Evolutionary conservation across 1,140 invertebrate genomes (phyloP), one percentile per base, ranked within the genome.

Genomic region (Olivierus martensii): DNA sequence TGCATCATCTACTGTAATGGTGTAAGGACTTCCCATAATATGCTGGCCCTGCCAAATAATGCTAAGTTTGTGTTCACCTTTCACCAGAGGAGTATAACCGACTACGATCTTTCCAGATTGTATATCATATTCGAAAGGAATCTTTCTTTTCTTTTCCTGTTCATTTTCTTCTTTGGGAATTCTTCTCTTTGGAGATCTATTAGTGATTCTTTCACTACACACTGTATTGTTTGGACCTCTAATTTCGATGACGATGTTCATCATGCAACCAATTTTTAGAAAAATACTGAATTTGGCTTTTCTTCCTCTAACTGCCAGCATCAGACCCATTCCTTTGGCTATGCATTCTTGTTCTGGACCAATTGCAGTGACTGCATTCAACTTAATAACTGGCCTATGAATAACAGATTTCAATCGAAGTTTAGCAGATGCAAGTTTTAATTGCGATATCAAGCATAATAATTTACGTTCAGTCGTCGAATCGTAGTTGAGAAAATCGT

Each of bases 251-350:
- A 60, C 50, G 7, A 61, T 46, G 18, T 50, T 51, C 15, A 60
- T 22, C 14, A 51, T 35, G 3, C 19, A 14, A n/a, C 37, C 35
- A 2, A 43, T 22, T 12, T 58, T 44, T 22, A 46, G 41, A 37
- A 44, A 55, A 17, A 61, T 57, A 48, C 46, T 60, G 49, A 61
- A 61, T 22, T 38, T 12, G 9, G 58, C 50, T 19, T 41, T 53
- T 6, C 59, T 51, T 19, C 58, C 56, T 46, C 49, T 28, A 34
- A 61, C 60, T 17, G 59, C 60, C 3, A 57, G 48, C 14, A 58
- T 49, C 22, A 61, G 35, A 14, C 60, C 60, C 60, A 61, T 60
- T 18, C 60, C 60, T 56, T 54, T 57, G 6, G 51, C 48, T 9
- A 51, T 17, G 38, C 48, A 59, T 10, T 35, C 46, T 6, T 41